Evolutionary conservation across 2,888 invertebrate species (phyloP).

Genomic region (Orchestes rusci): DNA sequence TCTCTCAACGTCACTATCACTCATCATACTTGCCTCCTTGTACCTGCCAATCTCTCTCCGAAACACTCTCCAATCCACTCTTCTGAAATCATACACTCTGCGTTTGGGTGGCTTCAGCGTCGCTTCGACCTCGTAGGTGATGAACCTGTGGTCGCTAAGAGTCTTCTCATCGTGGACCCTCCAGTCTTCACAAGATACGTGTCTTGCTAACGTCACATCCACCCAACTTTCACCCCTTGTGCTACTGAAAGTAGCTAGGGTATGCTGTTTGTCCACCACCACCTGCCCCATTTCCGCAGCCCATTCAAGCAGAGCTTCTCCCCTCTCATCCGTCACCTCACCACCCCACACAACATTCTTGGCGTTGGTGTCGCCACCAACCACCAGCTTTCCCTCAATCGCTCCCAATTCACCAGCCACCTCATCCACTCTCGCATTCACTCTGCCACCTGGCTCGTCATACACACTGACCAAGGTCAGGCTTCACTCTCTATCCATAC

Average conservation of each 20-base stretch:
- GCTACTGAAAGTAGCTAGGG: conserved; percentile 15
- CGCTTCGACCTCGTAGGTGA: conserved; percentile 7
- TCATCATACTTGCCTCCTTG: no score
- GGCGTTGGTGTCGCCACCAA: conserved; percentile 24
- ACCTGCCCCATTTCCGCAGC: conserved; percentile 1
- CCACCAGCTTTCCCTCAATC: conserved; percentile 5
- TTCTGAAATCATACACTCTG: no score
- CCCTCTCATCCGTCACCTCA: conserved; percentile 16
- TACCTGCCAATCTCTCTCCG: no score
- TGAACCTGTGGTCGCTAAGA: conserved; percentile 23
- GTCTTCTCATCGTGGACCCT: conserved; percentile 18
- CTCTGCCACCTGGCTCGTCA: no score
- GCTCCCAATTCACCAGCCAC: no score
- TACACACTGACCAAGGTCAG: conserved; percentile 17
- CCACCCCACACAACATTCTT: conserved; percentile 22
- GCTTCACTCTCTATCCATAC: no score
- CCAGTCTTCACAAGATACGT: conserved; percentile 11
- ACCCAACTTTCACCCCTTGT: conserved; percentile 22
- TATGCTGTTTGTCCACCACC: conserved; percentile 3
- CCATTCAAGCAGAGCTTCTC: no score
- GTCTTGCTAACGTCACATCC: conserved; percentile 17
- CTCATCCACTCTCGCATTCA: conserved; percentile 2
- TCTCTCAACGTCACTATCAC: no score
- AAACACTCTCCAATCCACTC: no score
- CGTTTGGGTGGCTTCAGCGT: no score